Evolutionary conservation across 1,140 invertebrate species (phyloP), one percentile per base, ranked within the genome.

Genomic region (Scylla paramamosain): DNA sequence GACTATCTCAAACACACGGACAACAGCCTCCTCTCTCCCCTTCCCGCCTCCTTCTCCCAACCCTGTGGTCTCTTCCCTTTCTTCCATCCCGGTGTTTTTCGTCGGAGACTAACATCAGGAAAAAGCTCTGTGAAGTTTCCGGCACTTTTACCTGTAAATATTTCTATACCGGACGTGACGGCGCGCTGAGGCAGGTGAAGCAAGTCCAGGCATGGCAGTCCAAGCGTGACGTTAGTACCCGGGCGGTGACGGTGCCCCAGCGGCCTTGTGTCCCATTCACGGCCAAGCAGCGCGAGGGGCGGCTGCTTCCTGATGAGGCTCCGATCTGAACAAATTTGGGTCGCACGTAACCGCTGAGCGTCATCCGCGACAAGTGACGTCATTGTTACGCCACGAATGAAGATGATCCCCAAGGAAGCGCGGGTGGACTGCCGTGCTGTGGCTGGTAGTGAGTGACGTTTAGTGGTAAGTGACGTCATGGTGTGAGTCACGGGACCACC

Each of bases 401-500:
- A 77, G 67, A 77, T n/a, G 25, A 7, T 25, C 67, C 59, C 10
- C 0, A 77, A n/a, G 1, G 67, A n/a, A n/a, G 1, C 67, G 88
- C 45, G 20, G 25, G 88, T n/a, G 88, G 20, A 25, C 88, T 46
- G 88, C 88, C 45, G 88, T 46, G 3, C 12, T 39, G 39, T 39
- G 39, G 39, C 8, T 45, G 20, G 88, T 25, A 39, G 88, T 48
- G 39, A 46, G 32, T 89, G 88, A 89, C 88, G 88, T 8, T 25
- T 45, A n/a, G 45, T 25, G 88, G 88, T 89, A 10, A 46, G 32
- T 89, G 88, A 89, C 88, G 88, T 89, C 88, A 89, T 6, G 1
- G 39, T 48, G 25, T 89, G 88, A 89, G 88, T 89, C 88, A 89
- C 28, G 25, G 14, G 14, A 89, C 39, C 88, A 16, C 28, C n/a